These are phyloP conservation scores for Octodon degus DNA, from an alignment of 2,113 vertebrate species.

Conservation along the genomic window DNA sequence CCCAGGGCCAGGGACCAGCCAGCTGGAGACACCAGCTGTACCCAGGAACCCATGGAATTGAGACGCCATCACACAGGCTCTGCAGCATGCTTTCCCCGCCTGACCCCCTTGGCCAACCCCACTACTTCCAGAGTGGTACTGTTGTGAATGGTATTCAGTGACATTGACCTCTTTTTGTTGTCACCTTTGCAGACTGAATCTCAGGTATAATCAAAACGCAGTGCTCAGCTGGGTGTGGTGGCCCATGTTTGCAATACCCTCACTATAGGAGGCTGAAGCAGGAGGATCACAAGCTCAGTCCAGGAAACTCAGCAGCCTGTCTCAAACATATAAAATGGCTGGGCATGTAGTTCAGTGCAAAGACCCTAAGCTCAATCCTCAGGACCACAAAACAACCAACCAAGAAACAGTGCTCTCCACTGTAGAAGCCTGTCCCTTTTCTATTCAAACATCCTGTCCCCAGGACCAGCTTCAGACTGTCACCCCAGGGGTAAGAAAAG, in stretches of 20 bases:
- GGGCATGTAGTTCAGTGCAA: not conserved
- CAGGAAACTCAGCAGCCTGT: not conserved
- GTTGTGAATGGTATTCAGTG: not conserved
- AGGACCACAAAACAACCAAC: not conserved
- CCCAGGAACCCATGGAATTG: not conserved
- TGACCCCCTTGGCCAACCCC: not conserved
- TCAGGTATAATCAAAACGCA: not conserved
- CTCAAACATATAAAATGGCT: not conserved
- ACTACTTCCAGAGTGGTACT: not conserved
- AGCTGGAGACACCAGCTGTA: not conserved
- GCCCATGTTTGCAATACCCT: not conserved
- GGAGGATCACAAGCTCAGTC: not conserved
- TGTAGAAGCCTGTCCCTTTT: not conserved
- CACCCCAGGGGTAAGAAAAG: not conserved
- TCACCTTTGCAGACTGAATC: not conserved
- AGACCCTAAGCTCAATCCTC: not conserved
- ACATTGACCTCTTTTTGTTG: not conserved
- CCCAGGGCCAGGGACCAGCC: not conserved
- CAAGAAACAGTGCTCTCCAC: not conserved
- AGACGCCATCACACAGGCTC: not conserved
- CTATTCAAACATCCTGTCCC: not conserved
- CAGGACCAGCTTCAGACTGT: not conserved
- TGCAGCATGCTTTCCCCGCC: not conserved
- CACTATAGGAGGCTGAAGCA: not conserved
- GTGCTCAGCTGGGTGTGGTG: not conserved